phyloP scores from a whole-genome alignment of 2,113 vertebrate species.

The Motacilla tschutschensis region DNA sequence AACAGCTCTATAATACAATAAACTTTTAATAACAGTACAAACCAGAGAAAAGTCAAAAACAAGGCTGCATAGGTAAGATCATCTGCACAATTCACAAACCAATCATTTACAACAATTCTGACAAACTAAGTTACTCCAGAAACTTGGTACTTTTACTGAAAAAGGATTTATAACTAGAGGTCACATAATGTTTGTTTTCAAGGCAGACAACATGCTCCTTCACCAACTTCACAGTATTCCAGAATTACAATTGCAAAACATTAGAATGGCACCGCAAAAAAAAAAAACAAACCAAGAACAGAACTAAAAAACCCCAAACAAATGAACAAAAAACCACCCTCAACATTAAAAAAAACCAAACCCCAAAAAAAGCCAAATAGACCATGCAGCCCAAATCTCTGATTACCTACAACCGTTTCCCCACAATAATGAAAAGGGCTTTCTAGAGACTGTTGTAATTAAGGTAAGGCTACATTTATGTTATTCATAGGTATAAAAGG shows the following conservation, averaged over 20 bases:
- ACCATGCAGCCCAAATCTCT: background rate
- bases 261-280: constrained; percentile 22
- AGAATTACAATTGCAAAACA: constrained; percentile 20
- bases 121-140: constrained; percentile 68
- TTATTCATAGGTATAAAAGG: background rate
- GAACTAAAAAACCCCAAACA: background rate
- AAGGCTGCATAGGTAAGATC: constrained; percentile 92
- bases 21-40: constrained; percentile 88
- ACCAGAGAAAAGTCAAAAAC: constrained; percentile 82
- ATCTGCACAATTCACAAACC: constrained; percentile 86
- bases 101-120: constrained; percentile 73
- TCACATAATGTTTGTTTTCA: constrained; percentile 69
- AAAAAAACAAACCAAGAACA: background rate
- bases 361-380: background rate
- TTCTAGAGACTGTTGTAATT: background rate
- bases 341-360: background rate
- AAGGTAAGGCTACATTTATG: constrained; percentile 9
- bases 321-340: background rate
- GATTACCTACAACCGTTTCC: background rate
- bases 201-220: constrained; percentile 49
- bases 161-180: constrained; percentile 66
- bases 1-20: constrained; percentile 94
- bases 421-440: background rate
- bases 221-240: constrained; percentile 55
- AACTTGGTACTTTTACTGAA: constrained; percentile 74